These are phyloP conservation scores for Apteryx owenii DNA, from an alignment of 2,113 vertebrate genomes.

Conservation along the genomic window DNA sequence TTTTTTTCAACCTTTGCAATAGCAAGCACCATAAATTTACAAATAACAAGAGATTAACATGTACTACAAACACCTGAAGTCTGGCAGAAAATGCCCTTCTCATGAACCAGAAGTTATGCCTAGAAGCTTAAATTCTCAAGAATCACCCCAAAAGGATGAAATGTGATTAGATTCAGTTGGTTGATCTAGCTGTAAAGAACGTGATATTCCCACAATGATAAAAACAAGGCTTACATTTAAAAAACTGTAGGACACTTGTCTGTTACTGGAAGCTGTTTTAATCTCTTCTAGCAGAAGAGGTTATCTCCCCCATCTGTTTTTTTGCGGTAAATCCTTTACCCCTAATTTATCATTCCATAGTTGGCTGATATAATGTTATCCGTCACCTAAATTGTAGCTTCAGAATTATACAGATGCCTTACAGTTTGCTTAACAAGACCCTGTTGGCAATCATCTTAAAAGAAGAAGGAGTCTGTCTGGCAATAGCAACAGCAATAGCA, in stretches of 20 bases:
- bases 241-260: neutral
- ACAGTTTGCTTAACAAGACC: slow-evolving; percentile 36
- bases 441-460: slow-evolving; percentile 12
- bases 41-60: neutral
- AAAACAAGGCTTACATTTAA: neutral
- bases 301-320: neutral
- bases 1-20: neutral
- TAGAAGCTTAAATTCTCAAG: neutral
- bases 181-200: neutral
- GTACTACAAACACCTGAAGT: neutral
- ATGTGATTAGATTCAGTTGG: neutral
- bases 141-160: neutral
- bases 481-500: slow-evolving; percentile 4
- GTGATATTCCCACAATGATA: neutral
- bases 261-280: slow-evolving; percentile 21
- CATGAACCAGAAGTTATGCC: neutral
- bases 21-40: neutral
- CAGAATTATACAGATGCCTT: slow-evolving; percentile 13
- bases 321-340: neutral
- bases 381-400: slow-evolving; percentile 19
- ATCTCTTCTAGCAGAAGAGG: slow-evolving; percentile 25
- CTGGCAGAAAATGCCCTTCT: neutral
- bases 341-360: neutral
- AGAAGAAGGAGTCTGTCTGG: neutral
- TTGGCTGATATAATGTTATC: neutral